phyloP scores from a whole-genome alignment of 1,140 invertebrate species.

The Diachasmimorpha longicaudata region DNA sequence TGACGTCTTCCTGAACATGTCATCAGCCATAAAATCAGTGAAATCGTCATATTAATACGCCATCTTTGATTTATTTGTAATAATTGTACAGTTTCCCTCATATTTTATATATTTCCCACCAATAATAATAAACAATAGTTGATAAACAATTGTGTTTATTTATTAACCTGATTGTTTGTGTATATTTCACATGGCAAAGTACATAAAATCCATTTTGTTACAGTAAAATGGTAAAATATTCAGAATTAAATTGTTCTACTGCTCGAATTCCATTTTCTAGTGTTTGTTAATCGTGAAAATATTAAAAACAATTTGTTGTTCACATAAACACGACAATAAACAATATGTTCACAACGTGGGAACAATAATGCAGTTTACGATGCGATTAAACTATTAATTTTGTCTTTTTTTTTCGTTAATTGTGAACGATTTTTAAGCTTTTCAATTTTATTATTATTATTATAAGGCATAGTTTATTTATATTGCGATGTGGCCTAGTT shows the following conservation, averaged over 20 bases:
- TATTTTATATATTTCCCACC: too few species aligned
- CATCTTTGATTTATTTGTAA: too few species aligned
- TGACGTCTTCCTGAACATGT: constrained; percentile 35
- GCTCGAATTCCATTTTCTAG: too few species aligned
- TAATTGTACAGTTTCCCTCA: too few species aligned
- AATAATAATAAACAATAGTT: background rate
- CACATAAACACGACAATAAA: too few species aligned
- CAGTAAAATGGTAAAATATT: too few species aligned
- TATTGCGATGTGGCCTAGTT: background rate
- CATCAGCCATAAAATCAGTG: background rate
- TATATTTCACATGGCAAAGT: background rate
- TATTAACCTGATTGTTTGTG: background rate
- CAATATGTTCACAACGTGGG: too few species aligned
- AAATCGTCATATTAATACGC: background rate
- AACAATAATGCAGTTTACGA: too few species aligned
- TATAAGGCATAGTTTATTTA: background rate
- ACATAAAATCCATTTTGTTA: too few species aligned
- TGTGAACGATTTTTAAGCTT: constrained; percentile 1
- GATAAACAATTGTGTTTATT: background rate
- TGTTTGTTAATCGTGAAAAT: too few species aligned
- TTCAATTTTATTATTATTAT: background rate
- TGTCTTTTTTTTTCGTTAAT: constrained; percentile 13
- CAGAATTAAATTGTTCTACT: too few species aligned
- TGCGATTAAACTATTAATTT: constrained; percentile 29
- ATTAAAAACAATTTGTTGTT: too few species aligned